These are phyloP conservation scores for Antitype chi DNA, from an alignment of 2,888 invertebrate species.

Conservation along the genomic window DNA sequence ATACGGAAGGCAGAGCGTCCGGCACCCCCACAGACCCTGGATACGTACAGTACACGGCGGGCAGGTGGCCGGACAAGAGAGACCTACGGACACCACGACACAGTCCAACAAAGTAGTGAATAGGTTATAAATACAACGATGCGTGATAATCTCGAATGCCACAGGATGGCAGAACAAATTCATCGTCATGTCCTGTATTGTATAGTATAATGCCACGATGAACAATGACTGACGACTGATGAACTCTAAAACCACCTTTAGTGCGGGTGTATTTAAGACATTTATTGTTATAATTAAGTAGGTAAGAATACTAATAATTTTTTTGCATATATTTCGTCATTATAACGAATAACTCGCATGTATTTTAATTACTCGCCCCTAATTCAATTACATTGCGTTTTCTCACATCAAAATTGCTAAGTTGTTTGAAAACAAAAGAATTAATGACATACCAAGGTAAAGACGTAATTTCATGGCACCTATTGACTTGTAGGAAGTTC, in stretches of 20 bases:
- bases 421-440: conserved; percentile 80
- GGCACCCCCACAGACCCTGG: conserved; percentile 94
- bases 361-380: conserved; percentile 72
- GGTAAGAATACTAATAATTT: conserved; percentile 74
- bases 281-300: conserved; percentile 68
- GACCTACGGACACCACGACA: conserved; percentile 91
- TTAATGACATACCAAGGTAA: conserved; percentile 76
- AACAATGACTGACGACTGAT: conserved; percentile 74
- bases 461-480: conserved; percentile 73
- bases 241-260: conserved; percentile 70
- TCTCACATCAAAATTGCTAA: conserved; percentile 73
- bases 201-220: conserved; percentile 54
- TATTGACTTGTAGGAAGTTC: conserved; percentile 82
- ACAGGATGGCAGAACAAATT: conserved; percentile 54
- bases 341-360: conserved; percentile 64
- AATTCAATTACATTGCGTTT: conserved; percentile 71
- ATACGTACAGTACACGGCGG: conserved; percentile 93
- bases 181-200: conserved; percentile 61
- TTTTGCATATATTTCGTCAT: conserved; percentile 71
- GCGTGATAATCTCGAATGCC: conserved; percentile 58
- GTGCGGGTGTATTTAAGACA: conserved; percentile 71
- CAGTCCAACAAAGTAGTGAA: conserved; percentile 84
- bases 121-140: conserved; percentile 47
- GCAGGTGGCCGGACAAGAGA: conserved; percentile 91
- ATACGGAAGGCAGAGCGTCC: conserved; percentile 86